phyloP scores from a whole-genome alignment of 1,140 invertebrate genomes.

The Gonioctena quinquepunctata region DNA sequence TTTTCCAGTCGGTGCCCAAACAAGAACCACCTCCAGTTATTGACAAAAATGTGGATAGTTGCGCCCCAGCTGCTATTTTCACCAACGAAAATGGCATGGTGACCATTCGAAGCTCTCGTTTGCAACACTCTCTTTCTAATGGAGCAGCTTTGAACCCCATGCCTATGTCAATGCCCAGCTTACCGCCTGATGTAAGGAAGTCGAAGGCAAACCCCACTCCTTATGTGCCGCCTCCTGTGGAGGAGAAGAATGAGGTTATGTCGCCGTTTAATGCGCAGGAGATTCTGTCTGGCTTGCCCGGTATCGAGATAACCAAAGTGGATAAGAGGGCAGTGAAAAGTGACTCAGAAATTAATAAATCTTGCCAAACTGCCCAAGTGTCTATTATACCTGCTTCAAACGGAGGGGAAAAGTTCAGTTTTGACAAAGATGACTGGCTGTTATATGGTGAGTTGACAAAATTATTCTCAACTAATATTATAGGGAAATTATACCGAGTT shows the following conservation, averaged over 20 bases:
- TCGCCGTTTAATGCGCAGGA: constrained; percentile 48
- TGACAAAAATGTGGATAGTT: constrained; percentile 28
- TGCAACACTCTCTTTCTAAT: constrained; percentile 43
- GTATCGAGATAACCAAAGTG: constrained; percentile 55
- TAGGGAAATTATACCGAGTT: too few relatives aligned
- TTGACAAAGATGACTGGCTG: constrained; percentile 49
- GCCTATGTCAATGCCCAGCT: constrained; percentile 30
- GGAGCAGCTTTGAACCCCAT: constrained; percentile 20
- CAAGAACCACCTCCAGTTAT: constrained; percentile 20
- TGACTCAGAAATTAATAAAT: constrained; percentile 31
- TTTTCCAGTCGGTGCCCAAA: constrained; percentile 61
- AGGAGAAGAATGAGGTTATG: constrained; percentile 21
- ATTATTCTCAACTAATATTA: too few relatives aligned
- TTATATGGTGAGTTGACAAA: constrained; percentile 51
- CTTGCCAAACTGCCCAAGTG: constrained; percentile 48
- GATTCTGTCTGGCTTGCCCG: constrained; percentile 51
- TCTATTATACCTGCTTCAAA: constrained; percentile 52
- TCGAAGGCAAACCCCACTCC: constrained; percentile 17
- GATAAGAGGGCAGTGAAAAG: constrained; percentile 38
- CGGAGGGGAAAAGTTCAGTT: constrained; percentile 43
- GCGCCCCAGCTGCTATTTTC: constrained; percentile 67
- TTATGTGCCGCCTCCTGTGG: not conserved
- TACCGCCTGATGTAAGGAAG: constrained; percentile 36
- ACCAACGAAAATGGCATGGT: constrained; percentile 78
- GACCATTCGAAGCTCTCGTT: constrained; percentile 73